phyloP scores from a whole-genome alignment of 2,113 vertebrate genomes.

The Toxotes jaculatrix region DNA sequence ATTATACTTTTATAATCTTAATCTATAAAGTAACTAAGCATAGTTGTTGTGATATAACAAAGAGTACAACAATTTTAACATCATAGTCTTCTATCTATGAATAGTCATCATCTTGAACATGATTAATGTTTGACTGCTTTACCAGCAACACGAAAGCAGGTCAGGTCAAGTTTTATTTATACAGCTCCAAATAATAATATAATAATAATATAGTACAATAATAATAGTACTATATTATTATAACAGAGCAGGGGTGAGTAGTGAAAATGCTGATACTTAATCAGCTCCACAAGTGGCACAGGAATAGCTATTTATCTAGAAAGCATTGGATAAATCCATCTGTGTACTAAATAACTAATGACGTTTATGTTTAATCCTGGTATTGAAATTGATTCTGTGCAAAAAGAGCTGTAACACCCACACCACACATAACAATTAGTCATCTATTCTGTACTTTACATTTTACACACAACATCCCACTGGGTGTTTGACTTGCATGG shows the following conservation, averaged over 20 bases:
- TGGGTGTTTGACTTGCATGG: conserved; percentile 21
- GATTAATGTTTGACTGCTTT: background rate
- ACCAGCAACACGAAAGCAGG: too few relatives aligned
- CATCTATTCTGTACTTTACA: background rate
- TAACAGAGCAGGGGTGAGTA: too few relatives aligned
- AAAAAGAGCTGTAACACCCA: conserved; percentile 1
- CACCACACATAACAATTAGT: background rate
- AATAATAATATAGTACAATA: too few relatives aligned
- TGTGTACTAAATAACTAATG: background rate
- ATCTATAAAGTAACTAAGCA: too few relatives aligned
- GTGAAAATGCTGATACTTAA: background rate
- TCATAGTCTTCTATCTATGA: too few relatives aligned
- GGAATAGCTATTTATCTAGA: background rate
- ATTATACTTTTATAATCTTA: too few relatives aligned
- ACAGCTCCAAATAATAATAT: too few relatives aligned
- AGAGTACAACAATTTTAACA: too few relatives aligned
- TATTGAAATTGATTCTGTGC: background rate
- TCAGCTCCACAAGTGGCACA: background rate
- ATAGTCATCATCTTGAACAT: too few relatives aligned
- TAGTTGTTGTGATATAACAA: too few relatives aligned
- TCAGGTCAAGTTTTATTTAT: too few relatives aligned
- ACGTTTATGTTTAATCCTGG: background rate
- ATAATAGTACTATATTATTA: too few relatives aligned
- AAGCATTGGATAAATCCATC: background rate
- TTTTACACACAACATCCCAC: background rate